These are phyloP conservation scores for Acleris holmiana DNA, from an alignment of 2,888 invertebrate species.

Conservation along the genomic window DNA sequence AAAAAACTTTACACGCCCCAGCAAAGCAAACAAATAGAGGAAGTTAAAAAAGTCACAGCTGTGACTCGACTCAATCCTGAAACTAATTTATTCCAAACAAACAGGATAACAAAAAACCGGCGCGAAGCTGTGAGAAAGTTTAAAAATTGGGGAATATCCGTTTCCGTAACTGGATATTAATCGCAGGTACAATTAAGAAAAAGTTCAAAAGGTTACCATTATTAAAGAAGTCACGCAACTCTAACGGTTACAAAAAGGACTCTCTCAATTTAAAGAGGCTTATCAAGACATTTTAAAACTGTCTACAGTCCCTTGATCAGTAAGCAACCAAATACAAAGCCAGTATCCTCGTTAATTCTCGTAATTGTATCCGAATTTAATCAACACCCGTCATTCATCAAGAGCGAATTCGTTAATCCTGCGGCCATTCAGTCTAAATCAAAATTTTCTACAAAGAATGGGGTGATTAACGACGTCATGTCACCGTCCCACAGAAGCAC, in stretches of 20 bases:
- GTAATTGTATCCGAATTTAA: constrained; percentile 50
- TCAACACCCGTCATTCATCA: constrained; percentile 72
- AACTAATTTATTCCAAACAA: constrained; percentile 62
- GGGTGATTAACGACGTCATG: constrained; percentile 79
- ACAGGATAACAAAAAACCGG: constrained; percentile 68
- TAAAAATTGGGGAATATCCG: constrained; percentile 49
- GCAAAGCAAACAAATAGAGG: constrained; percentile 50
- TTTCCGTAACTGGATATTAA: constrained; percentile 61
- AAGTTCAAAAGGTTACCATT: constrained; percentile 50
- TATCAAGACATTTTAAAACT: background rate
- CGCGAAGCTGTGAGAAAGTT: constrained; percentile 62
- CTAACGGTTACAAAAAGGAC: constrained; percentile 29
- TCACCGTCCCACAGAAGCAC: constrained; percentile 74
- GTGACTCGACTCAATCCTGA: constrained; percentile 47
- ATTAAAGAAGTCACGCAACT: constrained; percentile 45
- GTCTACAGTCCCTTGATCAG: background rate
- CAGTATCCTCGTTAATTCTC: constrained; percentile 16
- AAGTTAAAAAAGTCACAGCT: constrained; percentile 72
- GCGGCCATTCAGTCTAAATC: constrained; percentile 74
- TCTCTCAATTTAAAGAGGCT: too few relatives aligned
- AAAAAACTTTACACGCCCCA: constrained; percentile 32
- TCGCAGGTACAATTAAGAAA: constrained; percentile 47
- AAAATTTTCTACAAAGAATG: constrained; percentile 74
- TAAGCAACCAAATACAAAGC: background rate
- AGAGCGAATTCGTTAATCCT: constrained; percentile 67